Conservation (phyloP, 1,140 invertebrate species). For the Zaprionus capensis region DNA sequence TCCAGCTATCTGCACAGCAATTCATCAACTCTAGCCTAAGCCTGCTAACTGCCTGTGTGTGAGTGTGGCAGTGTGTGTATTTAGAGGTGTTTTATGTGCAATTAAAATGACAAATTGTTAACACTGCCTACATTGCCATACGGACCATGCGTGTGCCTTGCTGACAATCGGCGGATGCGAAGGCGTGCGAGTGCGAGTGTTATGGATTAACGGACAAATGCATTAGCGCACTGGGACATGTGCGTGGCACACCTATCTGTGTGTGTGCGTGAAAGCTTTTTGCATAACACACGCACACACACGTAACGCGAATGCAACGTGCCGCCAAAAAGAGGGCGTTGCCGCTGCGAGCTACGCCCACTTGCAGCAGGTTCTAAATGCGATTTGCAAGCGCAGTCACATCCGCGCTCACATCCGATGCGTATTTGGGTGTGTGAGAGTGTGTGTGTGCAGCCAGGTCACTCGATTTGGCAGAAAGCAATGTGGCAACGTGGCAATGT, state of each 20-base stretch:
- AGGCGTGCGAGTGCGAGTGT: not conserved
- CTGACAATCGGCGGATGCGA: constrained; percentile 14
- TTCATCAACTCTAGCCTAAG: not conserved
- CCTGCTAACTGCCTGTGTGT: not conserved
- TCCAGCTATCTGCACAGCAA: constrained; percentile 1
- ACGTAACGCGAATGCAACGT: not conserved
- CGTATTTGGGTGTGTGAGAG: not conserved
- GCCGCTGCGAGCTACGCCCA: not conserved
- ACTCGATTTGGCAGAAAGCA: constrained; percentile 45
- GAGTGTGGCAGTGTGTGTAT: constrained; percentile 6
- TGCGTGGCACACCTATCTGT: not conserved
- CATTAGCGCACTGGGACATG: constrained; percentile 44
- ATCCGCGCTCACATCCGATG: constrained; percentile 58
- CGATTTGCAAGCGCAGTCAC: constrained; percentile 59
- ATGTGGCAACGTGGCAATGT: constrained; percentile 17
- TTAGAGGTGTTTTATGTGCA: constrained; percentile 59
- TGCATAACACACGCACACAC: constrained; percentile 27
- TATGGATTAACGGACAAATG: constrained; percentile 48
- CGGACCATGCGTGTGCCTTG: not conserved
- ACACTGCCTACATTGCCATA: constrained; percentile 9
- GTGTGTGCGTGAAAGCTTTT: constrained; percentile 41
- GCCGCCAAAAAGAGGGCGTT: not conserved
- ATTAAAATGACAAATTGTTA: constrained; percentile 72
- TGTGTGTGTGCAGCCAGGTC: constrained; percentile 29
- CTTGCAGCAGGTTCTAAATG: constrained; percentile 48